Evolutionary conservation across 1,140 invertebrate genomes (phyloP).

Genomic region (Coelopa frigida): DNA sequence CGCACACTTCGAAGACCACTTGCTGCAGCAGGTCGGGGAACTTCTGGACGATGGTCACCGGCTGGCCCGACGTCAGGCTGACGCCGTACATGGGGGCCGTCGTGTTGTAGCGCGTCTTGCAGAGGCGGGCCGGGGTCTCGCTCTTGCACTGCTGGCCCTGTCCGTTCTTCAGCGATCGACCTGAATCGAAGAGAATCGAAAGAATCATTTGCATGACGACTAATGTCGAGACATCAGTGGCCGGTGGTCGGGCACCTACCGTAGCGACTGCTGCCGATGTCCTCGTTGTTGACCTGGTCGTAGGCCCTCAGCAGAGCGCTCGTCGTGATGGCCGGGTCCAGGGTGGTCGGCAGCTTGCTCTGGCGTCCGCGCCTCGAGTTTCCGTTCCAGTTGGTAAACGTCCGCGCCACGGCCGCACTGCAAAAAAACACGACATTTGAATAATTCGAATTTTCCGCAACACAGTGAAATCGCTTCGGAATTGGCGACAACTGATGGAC

Average conservation of each 20-base stretch:
- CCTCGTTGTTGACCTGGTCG: conserved; percentile 47
- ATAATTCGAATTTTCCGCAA: background rate
- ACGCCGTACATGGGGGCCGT: conserved; percentile 90
- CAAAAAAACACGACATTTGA: conserved; percentile 18
- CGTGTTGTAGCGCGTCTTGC: conserved; percentile 82
- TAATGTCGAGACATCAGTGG: too few relatives aligned
- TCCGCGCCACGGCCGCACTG: conserved; percentile 58
- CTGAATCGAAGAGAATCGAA: conserved; percentile 19
- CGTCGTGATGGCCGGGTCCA: conserved; percentile 64
- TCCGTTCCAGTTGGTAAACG: conserved; percentile 49
- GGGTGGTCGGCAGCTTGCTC: conserved; percentile 48
- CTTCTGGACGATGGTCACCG: conserved; percentile 89
- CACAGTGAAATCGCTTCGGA: background rate
- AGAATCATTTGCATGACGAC: conserved; percentile 4
- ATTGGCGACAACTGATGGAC: background rate
- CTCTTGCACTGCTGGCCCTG: conserved; percentile 48
- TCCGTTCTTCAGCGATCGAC: conserved; percentile 33
- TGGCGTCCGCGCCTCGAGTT: conserved; percentile 42
- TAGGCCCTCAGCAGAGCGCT: conserved; percentile 60
- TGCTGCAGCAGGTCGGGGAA: conserved; percentile 90
- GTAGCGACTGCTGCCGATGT: conserved; percentile 37
- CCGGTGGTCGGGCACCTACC: conserved; percentile 32
- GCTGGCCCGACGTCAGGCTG: conserved; percentile 82
- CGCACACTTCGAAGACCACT: conserved; percentile 85
- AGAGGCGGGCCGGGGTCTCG: conserved; percentile 67